Evolutionary conservation across 2,113 vertebrate genomes (phyloP), one percentile per base, ranked within the genome.

Genomic region (Dasyornis broadbenti): DNA sequence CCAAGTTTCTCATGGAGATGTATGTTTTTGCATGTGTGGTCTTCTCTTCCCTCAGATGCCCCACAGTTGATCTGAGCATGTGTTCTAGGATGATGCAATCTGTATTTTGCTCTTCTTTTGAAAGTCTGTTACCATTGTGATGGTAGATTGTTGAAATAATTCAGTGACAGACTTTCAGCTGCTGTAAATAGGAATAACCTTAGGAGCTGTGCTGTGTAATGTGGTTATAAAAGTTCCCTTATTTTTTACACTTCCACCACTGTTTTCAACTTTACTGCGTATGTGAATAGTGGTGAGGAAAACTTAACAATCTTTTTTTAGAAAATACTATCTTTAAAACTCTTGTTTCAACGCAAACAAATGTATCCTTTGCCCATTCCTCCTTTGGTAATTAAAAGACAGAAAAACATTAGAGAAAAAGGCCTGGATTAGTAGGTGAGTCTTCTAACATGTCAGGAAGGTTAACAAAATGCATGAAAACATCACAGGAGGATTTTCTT

Each of bases 51-150:
- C 56, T 56, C n/a, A 11, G 11, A 15, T 40, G n/a, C 39, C 49
- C 37, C 7, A 0, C 0, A 7, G 61, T 7, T 44, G 50, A 37
- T 47, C 9, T 0, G 31, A 81, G 28, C 5, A 2, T 5, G 2
- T 78, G 6, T 66, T 86, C 56, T 27, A 13, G 19, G 6, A 4
- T 0, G 0, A 5, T 52, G 33, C 31, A 9, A 37, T 87, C 54
- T 15, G 21, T 28, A 23, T 69, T 70, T 76, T 63, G 59, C 31
- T 71, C 7, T 15, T 77, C 9, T 7, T 80, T 82, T n/a, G 16
- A 22, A 49, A n/a, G 17, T 59, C 76, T 92, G 35, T 82, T 92
- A 71, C 64, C 61, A 8, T 39, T 52, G 35, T 78, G 37, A 2
- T 54, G 49, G 79, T 44, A 45, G 64, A 18, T 81, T 59, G 33